Conservation (phyloP, 2,888 invertebrate genomes). For the Agrilus mali region DNA sequence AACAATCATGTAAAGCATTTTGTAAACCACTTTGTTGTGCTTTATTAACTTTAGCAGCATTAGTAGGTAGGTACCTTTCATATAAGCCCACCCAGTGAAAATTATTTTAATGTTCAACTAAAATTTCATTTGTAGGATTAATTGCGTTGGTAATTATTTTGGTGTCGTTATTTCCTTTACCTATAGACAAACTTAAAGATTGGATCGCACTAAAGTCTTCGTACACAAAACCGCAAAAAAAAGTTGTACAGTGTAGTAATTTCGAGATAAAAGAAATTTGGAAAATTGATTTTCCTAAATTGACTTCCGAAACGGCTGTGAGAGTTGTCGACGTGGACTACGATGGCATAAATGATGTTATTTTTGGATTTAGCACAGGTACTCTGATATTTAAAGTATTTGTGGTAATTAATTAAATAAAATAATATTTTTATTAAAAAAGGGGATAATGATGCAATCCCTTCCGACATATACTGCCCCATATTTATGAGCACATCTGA, state of each 20-base stretch:
- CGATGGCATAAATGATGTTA: slow-evolving; percentile 57
- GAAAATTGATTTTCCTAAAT: slow-evolving; percentile 53
- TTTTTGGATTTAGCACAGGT: slow-evolving; percentile 71
- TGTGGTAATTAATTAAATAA: not conserved
- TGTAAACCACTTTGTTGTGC: slow-evolving; percentile 56
- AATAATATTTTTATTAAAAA: slow-evolving; percentile 15
- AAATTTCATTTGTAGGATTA: slow-evolving; percentile 36
- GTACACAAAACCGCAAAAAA: slow-evolving; percentile 16
- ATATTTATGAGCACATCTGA: slow-evolving; percentile 51
- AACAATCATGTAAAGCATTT: slow-evolving; percentile 41
- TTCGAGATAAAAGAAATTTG: slow-evolving; percentile 49
- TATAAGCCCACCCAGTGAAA: not conserved
- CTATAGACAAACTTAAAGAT: slow-evolving; percentile 44
- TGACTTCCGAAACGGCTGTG: slow-evolving; percentile 62
- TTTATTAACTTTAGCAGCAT: slow-evolving; percentile 43
- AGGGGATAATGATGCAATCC: slow-evolving; percentile 40
- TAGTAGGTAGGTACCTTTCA: slow-evolving; percentile 33
- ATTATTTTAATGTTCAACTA: slow-evolving; percentile 1
- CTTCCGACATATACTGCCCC: slow-evolving; percentile 46
- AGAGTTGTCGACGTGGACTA: slow-evolving; percentile 57
- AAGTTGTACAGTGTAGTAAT: slow-evolving; percentile 46
- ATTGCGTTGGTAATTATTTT: slow-evolving; percentile 50
- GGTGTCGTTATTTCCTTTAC: slow-evolving; percentile 51
- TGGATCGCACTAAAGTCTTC: slow-evolving; percentile 38
- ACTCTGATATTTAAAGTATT: not conserved